Evolutionary conservation across 2,888 invertebrate genomes (phyloP).

Genomic region (Stenotaenia linearis): DNA sequence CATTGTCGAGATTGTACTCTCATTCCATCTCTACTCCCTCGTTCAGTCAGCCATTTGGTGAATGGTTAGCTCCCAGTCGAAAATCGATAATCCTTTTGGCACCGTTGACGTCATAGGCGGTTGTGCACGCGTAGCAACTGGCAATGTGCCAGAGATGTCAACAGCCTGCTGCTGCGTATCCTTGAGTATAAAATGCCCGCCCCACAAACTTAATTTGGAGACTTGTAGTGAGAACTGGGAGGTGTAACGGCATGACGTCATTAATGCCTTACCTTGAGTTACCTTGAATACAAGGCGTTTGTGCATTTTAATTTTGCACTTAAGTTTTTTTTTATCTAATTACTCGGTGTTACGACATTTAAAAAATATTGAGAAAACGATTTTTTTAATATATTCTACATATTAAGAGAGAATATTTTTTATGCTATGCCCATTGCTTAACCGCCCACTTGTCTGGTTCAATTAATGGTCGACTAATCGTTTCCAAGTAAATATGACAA

Average conservation of each 20-base stretch:
- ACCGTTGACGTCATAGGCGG: neutral
- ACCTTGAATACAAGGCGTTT: neutral
- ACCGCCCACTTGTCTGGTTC: neutral
- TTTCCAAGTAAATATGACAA: neutral
- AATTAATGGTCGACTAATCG: neutral
- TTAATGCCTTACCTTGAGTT: neutral
- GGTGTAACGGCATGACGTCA: neutral
- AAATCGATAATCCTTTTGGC: conserved; percentile 5
- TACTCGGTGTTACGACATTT: no score
- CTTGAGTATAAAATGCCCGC: neutral
- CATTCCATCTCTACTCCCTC: neutral
- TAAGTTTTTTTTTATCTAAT: no score
- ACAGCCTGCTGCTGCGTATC: neutral
- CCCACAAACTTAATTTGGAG: neutral
- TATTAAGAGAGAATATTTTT: no score
- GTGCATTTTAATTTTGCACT: neutral
- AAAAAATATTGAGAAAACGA: no score
- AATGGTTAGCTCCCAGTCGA: neutral
- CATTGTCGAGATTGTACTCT: neutral
- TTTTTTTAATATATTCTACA: no score
- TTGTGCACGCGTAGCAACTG: neutral
- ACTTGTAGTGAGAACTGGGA: neutral
- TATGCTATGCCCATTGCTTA: no score
- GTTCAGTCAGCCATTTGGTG: neutral
- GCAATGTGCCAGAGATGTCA: neutral